Percentiles rank a stretch among this genome's conserved stretches.
These are phyloP conservation scores for Typhlichthys subterraneus DNA, from an alignment of 2,797 vertebrate genomes.

Conservation along the genomic window DNA sequence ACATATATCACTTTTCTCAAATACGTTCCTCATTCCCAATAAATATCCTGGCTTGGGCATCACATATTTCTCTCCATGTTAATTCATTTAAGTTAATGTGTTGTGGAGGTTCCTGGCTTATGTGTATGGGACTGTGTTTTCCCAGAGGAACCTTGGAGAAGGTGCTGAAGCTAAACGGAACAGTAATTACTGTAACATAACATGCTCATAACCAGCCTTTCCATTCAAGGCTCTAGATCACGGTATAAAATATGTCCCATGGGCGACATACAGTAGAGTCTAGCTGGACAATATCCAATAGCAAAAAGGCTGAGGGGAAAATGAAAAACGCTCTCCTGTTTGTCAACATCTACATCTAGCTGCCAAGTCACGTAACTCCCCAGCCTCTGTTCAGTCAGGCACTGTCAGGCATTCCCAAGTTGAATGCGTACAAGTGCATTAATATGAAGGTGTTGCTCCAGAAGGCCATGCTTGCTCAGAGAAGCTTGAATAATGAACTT, in stretches of 20 bases:
- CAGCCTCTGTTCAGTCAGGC: too few relatives aligned
- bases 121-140: conserved; percentile 13
- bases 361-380: too few relatives aligned
- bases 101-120: conserved; percentile 16
- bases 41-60: conserved; percentile 29
- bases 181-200: conserved; percentile 12
- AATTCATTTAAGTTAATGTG: conserved; percentile 33
- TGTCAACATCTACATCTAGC: too few relatives aligned
- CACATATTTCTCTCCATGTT: conserved; percentile 28
- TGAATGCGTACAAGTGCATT: too few relatives aligned
- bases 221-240: conserved; percentile 7
- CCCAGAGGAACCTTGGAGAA: conserved; percentile 13
- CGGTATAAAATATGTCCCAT: not conserved
- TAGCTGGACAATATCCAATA: too few relatives aligned
- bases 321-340: too few relatives aligned
- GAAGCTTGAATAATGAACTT: not conserved
- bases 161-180: conserved; percentile 12
- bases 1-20: conserved; percentile 16
- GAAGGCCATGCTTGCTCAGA: not conserved
- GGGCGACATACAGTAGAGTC: not conserved
- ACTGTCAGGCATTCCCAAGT: too few relatives aligned
- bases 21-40: conserved; percentile 29
- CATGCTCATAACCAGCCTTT: not conserved
- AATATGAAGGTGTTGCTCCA: too few relatives aligned
- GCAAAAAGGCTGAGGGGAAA: too few relatives aligned